Base-by-base conservation (phyloP, 2,888 invertebrate genomes). In the Apamea crenata region DNA sequence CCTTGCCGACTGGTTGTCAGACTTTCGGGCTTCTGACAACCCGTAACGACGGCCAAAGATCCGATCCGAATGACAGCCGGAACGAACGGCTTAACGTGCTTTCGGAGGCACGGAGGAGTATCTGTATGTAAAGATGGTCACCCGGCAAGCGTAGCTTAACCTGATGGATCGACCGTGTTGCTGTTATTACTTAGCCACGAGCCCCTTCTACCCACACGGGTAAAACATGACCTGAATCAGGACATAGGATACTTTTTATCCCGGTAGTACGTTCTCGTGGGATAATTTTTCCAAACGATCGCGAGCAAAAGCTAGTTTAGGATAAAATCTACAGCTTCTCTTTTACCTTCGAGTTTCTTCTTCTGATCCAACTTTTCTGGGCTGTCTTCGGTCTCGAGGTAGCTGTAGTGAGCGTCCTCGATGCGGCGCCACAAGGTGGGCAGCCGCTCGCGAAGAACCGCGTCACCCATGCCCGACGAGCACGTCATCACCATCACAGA, bases 371-470 rank as follows among this genome's bases (percentile, higher is more conserved):
- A 95, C 93, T 98, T 98, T 89, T 98, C 97, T 25, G 98, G 98
- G 92, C 98, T 98, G 91, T 98, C 98, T 90, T 99, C 98, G 44
- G 98, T 98, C 92, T 98, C 98, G 81, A 99, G 96, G 95, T 98
- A 99, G 88, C 97, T 97, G 95, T 98, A 97, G 96, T 99, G 99
- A 74, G 98, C 97, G 87, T 97, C 97, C 91, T 98, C 97, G 91
- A 99, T 98, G 92, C 98, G 98, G 85, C 97, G 97, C 97, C 98
- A 98, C 88, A 99, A 95, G 90, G 98, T 98, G 84, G 97, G 97
- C 92, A 98, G 95, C 92, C 97, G 97, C 91, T 98, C 97, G 86
- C 97, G 96, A 86, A 97, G 91, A 92, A 95, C 96, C 92, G 96
- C 97, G 90, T 97, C 97, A 89, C 97, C 95, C 95, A 95, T 95